Evolutionary conservation across 2,113 vertebrate genomes (phyloP), one percentile per base, ranked within the genome.

Genomic region (Poicephalus meyeri): DNA sequence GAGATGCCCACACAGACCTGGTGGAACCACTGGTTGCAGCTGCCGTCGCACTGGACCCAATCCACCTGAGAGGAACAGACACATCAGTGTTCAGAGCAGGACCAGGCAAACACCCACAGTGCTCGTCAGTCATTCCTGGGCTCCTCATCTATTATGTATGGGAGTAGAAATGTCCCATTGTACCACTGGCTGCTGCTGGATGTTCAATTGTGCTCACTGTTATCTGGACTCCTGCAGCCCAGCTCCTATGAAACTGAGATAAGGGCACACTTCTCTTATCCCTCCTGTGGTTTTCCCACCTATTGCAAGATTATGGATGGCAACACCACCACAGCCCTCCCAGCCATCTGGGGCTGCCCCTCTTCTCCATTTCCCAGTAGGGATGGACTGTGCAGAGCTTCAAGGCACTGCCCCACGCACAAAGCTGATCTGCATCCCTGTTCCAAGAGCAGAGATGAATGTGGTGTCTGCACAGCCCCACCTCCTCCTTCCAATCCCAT

Each of bases 21-120:
- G 96, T 99, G 99, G 93, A 99, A 99, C 99, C 99, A 99, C 97
- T 99, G 99, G 97, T 99, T 99, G 97, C 99, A 99, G 98, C 99
- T 99, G 97, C 99, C 99, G 2, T 99, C 99, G 11, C 99, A 99
- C 98, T 99, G 99, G 97, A 99, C 99, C 99, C 99, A 99, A 63
- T 99, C 98, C 92, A 99, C 99, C 99, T 99, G 97, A 13, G 94
- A 85, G 88, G 96, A 96, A 93, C 88, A 95, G 91, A 97, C 55
- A 97, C 8, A 91, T 7, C 35, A 55, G 65, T 44, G 71, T 76
- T 98, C 96, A 97, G 97, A 90, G 94, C 78, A 46, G 70, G 68
- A 37, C 21, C 39, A 47, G 24, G 33, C 39, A 33, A 28, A 13
- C 5, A 21, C 13, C 3, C 4, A 9, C 31, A 1, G 8, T 28